Percentiles rank a stretch among this genome's conserved stretches.
Conservation (phyloP, 1,140 invertebrate genomes). For the Drosophila sucinea region DNA sequence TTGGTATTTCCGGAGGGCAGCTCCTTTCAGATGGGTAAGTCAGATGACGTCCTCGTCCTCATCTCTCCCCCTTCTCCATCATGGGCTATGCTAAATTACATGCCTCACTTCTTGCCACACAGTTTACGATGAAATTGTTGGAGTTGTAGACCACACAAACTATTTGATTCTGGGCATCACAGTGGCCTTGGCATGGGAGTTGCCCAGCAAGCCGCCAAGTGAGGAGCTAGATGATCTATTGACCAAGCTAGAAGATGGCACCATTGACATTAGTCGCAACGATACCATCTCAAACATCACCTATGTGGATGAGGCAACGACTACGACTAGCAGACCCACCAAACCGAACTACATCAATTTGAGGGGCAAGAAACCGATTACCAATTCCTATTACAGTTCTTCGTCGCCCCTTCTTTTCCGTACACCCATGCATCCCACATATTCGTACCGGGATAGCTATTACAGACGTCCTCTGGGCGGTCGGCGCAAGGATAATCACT, state of each 20-base stretch:
- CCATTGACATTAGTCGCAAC: constrained; percentile 66
- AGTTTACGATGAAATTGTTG: constrained; percentile 78
- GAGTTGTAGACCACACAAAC: constrained; percentile 78
- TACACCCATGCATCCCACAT: constrained; percentile 62
- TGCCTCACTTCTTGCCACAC: constrained; percentile 34
- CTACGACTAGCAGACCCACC: constrained; percentile 16
- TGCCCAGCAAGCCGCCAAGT: constrained; percentile 86
- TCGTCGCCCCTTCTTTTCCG: constrained; percentile 48
- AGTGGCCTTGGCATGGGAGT: constrained; percentile 89
- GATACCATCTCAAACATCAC: constrained; percentile 71
- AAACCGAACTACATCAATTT: constrained; percentile 64
- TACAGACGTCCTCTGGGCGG: constrained; percentile 46
- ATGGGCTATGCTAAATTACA: constrained; percentile 34
- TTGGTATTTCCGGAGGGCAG: constrained; percentile 91
- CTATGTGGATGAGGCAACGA: constrained; percentile 54
- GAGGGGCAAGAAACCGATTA: constrained; percentile 17
- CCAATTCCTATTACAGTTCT: constrained; percentile 60
- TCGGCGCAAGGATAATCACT: constrained; percentile 63
- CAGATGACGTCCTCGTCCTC: background rate
- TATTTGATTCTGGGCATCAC: constrained; percentile 88
- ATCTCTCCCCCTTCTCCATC: constrained; percentile 12
- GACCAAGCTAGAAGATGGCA: constrained; percentile 72
- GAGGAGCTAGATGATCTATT: constrained; percentile 70
- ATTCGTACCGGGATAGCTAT: constrained; percentile 49
- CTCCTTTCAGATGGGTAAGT: constrained; percentile 89